Conservation (phyloP, 2,113 vertebrate genomes). For the Taurulus bubalis region DNA sequence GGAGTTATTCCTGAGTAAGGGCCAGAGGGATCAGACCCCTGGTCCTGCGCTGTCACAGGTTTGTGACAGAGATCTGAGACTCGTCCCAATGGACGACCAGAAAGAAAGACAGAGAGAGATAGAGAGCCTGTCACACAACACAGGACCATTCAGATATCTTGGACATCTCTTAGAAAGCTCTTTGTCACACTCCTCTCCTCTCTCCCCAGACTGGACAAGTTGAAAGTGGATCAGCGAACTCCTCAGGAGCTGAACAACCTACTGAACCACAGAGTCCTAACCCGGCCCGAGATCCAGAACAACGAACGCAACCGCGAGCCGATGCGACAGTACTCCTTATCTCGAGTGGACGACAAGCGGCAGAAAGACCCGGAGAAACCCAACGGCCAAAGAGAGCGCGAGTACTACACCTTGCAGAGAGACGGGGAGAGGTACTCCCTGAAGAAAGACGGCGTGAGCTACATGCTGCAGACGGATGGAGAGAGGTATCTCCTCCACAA, state of each 20-base stretch:
- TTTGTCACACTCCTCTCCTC: neutral
- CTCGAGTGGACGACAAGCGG: slow-evolving; percentile 71
- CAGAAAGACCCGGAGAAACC: slow-evolving; percentile 80
- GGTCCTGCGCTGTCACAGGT: neutral
- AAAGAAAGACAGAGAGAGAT: neutral
- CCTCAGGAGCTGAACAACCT: slow-evolving; percentile 89
- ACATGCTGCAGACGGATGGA: slow-evolving; percentile 70
- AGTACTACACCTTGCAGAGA: slow-evolving; percentile 72
- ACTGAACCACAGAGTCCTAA: slow-evolving; percentile 89
- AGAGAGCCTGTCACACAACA: neutral
- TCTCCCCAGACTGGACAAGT: slow-evolving; percentile 79
- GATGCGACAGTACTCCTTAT: slow-evolving; percentile 54
- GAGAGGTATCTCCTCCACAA: slow-evolving; percentile 71
- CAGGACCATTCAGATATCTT: neutral
- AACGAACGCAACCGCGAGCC: slow-evolving; percentile 91
- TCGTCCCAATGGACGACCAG: neutral
- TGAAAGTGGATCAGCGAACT: slow-evolving; percentile 81
- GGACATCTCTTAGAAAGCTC: slow-evolving; percentile 5
- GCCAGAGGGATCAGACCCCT: too few relatives aligned
- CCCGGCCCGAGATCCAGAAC: slow-evolving; percentile 91
- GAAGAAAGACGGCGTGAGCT: slow-evolving; percentile 70
- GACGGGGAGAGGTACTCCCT: slow-evolving; percentile 67
- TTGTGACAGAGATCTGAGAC: neutral
- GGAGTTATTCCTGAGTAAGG: neutral
- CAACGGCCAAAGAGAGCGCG: slow-evolving; percentile 65